Conservation (phyloP, 1,140 invertebrate genomes). For the Lordiphosa clarofinis region DNA sequence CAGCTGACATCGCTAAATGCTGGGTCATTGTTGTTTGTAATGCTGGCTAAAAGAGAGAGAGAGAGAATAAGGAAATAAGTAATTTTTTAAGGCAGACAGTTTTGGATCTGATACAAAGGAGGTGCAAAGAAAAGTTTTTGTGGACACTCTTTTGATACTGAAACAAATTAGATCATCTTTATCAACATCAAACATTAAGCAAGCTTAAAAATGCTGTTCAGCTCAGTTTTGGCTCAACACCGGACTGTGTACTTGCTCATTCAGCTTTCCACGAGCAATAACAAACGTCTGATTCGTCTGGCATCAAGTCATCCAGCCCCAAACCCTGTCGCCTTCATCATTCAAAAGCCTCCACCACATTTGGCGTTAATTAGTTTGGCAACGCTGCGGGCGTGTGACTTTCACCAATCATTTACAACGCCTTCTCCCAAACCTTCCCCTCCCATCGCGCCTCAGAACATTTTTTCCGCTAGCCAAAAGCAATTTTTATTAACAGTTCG, state of each 20-base stretch:
- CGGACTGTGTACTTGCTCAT: neutral
- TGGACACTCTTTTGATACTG: no score
- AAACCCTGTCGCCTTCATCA: conserved; percentile 22
- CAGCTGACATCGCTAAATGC: conserved; percentile 20
- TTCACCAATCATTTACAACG: conserved; percentile 67
- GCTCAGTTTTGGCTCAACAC: no score
- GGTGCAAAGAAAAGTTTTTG: no score
- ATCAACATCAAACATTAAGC: no score
- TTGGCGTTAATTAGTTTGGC: conserved; percentile 74
- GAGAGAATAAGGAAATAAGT: neutral
- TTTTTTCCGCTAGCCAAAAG: conserved; percentile 54
- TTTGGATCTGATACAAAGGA: conserved; percentile 24
- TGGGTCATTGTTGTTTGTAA: conserved; percentile 48
- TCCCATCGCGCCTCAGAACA: conserved; percentile 8
- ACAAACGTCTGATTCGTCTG: neutral
- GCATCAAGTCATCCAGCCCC: conserved; percentile 1
- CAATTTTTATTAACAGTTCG: conserved; percentile 73
- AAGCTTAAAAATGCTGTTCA: no score
- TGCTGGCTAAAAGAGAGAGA: conserved; percentile 10
- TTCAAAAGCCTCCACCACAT: conserved; percentile 43
- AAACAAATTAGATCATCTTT: no score
- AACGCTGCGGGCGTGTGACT: conserved; percentile 64
- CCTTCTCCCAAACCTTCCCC: neutral
- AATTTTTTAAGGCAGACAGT: conserved; percentile 6
- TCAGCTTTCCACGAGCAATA: neutral